phyloP scores from a whole-genome alignment of 2,888 invertebrate species.

The Limnephilus lunatus region DNA sequence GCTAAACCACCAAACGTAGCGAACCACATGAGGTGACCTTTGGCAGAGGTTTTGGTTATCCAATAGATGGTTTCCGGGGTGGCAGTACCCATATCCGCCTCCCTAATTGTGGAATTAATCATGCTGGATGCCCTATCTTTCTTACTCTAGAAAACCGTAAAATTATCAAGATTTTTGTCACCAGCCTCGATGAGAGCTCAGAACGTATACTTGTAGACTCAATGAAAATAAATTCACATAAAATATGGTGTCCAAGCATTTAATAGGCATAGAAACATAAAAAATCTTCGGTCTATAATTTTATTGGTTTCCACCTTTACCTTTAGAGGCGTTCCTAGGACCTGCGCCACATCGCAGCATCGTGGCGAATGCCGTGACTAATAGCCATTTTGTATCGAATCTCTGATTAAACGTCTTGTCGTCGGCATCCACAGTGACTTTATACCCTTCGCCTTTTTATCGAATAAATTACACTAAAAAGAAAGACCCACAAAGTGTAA shows the following conservation, averaged over 20 bases:
- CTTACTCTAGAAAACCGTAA: background rate
- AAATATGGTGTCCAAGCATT: background rate
- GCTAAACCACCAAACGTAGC: no score
- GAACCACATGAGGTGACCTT: no score
- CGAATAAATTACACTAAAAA: constrained; percentile 32
- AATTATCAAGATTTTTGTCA: background rate
- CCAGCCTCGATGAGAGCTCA: background rate
- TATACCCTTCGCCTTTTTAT: constrained; percentile 26
- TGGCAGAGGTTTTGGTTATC: no score
- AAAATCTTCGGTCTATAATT: background rate
- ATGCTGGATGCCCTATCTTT: background rate
- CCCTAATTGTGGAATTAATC: no score
- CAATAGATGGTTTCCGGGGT: no score
- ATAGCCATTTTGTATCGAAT: constrained; percentile 53
- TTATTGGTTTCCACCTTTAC: background rate
- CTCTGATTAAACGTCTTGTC: constrained; percentile 55
- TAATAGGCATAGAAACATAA: background rate
- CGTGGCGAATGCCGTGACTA: constrained; percentile 55
- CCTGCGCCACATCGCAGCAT: constrained; percentile 14
- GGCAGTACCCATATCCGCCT: no score
- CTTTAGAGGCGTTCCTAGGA: constrained; percentile 15
- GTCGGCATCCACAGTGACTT: constrained; percentile 26
- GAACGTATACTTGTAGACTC: background rate
- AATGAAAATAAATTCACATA: background rate
- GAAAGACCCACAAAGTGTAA: background rate